phyloP scores from a whole-genome alignment of 2,888 invertebrate species.

The Volucella inflata region DNA sequence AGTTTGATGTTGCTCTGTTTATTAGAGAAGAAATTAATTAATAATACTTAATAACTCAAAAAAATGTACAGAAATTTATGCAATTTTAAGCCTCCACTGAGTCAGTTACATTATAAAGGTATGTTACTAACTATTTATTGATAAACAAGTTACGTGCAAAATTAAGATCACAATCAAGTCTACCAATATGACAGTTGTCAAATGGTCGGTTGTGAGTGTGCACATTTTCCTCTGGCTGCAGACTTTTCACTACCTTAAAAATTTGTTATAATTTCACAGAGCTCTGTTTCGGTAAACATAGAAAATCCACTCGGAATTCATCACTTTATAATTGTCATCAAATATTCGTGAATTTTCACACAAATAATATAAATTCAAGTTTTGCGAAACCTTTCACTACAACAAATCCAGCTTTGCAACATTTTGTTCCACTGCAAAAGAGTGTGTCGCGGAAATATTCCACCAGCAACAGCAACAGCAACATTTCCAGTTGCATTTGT shows the following conservation, averaged over 20 bases:
- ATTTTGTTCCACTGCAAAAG: conserved; percentile 37
- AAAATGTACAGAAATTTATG: conserved; percentile 37
- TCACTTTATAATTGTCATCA: not conserved
- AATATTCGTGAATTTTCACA: not conserved
- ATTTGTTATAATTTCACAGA: conserved; percentile 46
- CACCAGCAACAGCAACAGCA: conserved; percentile 70
- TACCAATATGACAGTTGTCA: conserved; percentile 31
- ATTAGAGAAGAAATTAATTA: not conserved
- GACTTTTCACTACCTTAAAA: not conserved
- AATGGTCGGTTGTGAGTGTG: conserved; percentile 14
- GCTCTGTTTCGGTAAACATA: not conserved
- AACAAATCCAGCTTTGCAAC: conserved; percentile 46
- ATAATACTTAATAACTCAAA: not conserved
- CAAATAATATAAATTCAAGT: not conserved
- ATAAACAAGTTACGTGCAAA: not conserved
- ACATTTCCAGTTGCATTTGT: conserved; percentile 76
- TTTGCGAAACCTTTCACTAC: conserved; percentile 19
- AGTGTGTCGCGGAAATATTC: conserved; percentile 58
- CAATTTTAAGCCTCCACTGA: not conserved
- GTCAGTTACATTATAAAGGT: conserved; percentile 17
- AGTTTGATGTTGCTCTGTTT: not conserved
- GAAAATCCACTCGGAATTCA: not conserved
- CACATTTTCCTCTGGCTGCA: not conserved
- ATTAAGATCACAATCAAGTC: not conserved
- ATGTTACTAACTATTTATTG: not conserved